These are phyloP conservation scores for Aselliscus stoliczkanus DNA, from an alignment of 2,797 vertebrate species.

Conservation along the genomic window DNA sequence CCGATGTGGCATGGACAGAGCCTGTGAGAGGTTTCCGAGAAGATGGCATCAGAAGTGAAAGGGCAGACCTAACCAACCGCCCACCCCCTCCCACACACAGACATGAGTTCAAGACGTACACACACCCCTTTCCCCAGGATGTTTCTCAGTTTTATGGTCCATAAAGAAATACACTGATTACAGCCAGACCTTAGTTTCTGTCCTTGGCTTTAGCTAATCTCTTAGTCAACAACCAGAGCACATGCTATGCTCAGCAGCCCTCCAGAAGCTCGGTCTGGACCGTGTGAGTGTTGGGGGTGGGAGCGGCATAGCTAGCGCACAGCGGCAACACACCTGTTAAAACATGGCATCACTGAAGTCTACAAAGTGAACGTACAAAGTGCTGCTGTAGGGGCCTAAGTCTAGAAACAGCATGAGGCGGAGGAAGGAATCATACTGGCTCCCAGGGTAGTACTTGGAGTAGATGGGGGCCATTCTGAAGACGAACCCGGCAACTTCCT, in stretches of 20 bases:
- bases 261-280: background rate
- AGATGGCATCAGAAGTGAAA: background rate
- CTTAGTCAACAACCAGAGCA: background rate
- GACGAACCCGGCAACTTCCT: background rate
- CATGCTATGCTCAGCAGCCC: background rate
- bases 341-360: background rate
- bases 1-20: conserved; percentile 95
- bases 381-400: background rate
- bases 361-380: background rate
- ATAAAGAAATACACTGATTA: background rate
- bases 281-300: background rate
- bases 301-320: accelerated
- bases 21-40: conserved; percentile 80
- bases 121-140: background rate
- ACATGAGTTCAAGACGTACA: background rate
- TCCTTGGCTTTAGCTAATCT: background rate
- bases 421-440: background rate
- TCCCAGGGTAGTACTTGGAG: background rate
- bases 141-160: background rate
- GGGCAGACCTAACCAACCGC: background rate
- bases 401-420: background rate
- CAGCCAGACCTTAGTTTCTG: background rate
- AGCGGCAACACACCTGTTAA: background rate
- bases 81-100: background rate
- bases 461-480: background rate